Conservation (phyloP, 2,113 vertebrate species). For the Petrocephalus zakoni region DNA sequence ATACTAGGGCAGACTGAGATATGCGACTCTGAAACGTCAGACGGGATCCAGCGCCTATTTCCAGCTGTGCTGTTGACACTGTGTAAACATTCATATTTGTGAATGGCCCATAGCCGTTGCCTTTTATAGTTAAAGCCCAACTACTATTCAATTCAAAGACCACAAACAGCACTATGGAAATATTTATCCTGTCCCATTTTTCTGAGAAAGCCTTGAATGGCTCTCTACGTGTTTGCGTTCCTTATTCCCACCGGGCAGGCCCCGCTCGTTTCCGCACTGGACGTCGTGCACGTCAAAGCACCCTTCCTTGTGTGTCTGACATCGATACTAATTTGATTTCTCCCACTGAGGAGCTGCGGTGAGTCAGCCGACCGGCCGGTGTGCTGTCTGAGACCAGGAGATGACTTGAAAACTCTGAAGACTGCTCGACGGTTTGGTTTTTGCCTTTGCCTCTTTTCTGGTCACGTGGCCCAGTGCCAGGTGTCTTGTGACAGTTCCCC, state of each 20-base stretch:
- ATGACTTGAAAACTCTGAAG: neutral
- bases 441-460: neutral
- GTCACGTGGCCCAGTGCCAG: neutral
- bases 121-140: slow-evolving; percentile 19
- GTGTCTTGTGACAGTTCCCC: neutral
- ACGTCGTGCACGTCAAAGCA: neutral
- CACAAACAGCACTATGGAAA: slow-evolving; percentile 14
- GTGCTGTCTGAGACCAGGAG: neutral
- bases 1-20: slow-evolving; percentile 19
- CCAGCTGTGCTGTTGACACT: neutral
- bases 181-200: slow-evolving; percentile 4
- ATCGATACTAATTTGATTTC: slow-evolving; percentile 7
- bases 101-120: neutral
- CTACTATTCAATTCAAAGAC: slow-evolving; percentile 18
- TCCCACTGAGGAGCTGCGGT: neutral
- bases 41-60: neutral
- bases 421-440: neutral
- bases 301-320: neutral
- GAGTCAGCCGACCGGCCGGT: neutral
- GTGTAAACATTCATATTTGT: slow-evolving; percentile 14
- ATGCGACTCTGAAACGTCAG: slow-evolving; percentile 16
- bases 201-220: neutral
- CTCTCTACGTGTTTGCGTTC: neutral
- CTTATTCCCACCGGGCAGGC: neutral
- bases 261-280: neutral